These are phyloP conservation scores for Otolemur crassicaudatus DNA, from an alignment of 2,797 vertebrate species.

Conservation along the genomic window DNA sequence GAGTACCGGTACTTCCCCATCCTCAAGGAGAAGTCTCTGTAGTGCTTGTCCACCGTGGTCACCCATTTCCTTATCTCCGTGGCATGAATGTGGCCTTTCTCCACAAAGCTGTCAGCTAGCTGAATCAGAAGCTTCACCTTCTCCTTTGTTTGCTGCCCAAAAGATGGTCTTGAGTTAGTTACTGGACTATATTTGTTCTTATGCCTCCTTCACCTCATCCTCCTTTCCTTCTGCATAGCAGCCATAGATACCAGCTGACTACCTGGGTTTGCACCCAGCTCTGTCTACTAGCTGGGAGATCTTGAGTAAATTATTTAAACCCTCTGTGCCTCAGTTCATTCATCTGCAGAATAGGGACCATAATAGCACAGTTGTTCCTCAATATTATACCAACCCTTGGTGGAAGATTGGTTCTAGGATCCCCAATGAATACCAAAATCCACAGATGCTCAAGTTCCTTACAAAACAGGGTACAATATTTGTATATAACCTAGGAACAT, in stretches of 20 bases:
- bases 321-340: neutral
- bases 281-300: neutral
- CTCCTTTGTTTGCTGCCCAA: constrained; percentile 97
- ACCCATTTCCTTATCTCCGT: constrained; percentile 98
- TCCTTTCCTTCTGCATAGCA: neutral
- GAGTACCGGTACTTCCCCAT: constrained; percentile 96
- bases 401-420: neutral
- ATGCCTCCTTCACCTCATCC: neutral
- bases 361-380: neutral
- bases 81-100: constrained; percentile 97
- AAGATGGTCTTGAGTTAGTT: constrained; percentile 84
- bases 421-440: neutral
- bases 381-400: neutral
- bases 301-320: constrained; percentile 10
- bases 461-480: neutral
- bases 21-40: constrained; percentile 96
- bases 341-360: neutral
- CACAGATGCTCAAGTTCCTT: neutral
- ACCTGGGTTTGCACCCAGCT: neutral
- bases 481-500: neutral
- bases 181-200: constrained; percentile 45
- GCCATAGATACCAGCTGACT: neutral
- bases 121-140: constrained; percentile 99
- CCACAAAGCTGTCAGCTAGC: constrained; percentile 97
- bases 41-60: constrained; percentile 95